phyloP scores from a whole-genome alignment of 2,888 invertebrate species.

The Belgica antarctica region DNA sequence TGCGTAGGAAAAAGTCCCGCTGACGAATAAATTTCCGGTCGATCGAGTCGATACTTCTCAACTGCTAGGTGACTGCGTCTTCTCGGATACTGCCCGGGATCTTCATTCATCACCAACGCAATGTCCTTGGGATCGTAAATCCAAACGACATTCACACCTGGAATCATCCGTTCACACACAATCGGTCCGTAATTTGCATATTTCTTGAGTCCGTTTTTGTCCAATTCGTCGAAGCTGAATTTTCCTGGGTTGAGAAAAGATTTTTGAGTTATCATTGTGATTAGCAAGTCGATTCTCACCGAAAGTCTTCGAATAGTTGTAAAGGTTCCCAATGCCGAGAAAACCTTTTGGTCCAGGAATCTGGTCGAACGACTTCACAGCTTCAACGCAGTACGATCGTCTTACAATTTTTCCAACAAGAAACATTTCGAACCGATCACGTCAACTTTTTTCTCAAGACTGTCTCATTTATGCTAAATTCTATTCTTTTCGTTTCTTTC shows the following conservation, averaged over 20 bases:
- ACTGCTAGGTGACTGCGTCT: constrained; percentile 79
- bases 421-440: neutral
- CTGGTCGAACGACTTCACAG: too few relatives aligned
- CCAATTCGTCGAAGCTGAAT: constrained; percentile 68
- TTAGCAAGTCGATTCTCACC: too few relatives aligned
- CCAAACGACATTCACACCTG: constrained; percentile 72
- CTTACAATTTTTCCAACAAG: neutral
- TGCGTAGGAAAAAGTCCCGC: constrained; percentile 85
- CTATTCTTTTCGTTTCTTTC: too few relatives aligned
- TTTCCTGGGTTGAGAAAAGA: constrained; percentile 68
- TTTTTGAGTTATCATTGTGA: neutral
- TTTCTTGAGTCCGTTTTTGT: constrained; percentile 69
- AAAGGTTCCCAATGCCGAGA: constrained; percentile 73
- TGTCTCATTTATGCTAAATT: too few relatives aligned
- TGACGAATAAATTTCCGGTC: constrained; percentile 71
- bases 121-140: constrained; percentile 81
- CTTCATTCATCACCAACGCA: constrained; percentile 66
- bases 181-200: constrained; percentile 74
- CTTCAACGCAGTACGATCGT: constrained; percentile 73
- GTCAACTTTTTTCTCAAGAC: neutral
- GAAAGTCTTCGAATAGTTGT: constrained; percentile 72
- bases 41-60: constrained; percentile 70
- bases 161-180: constrained; percentile 74
- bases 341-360: constrained; percentile 80
- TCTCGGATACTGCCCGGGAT: constrained; percentile 66